Evolutionary conservation across 2,888 invertebrate species (phyloP), one percentile per base, ranked within the genome.

Genomic region (Cephalotes varians): DNA sequence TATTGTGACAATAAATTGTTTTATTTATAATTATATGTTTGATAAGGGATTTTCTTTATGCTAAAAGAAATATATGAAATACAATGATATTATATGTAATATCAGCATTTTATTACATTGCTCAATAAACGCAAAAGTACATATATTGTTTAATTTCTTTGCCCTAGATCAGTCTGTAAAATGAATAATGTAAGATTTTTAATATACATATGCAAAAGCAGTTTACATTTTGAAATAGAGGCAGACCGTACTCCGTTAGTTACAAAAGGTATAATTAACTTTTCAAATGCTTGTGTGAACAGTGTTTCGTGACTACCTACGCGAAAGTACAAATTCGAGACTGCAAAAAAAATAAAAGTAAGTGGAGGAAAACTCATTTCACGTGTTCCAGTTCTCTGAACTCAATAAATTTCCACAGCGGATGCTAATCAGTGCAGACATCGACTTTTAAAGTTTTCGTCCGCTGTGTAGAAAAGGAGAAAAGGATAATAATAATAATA

Each of bases 341-440:
- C 21, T 54, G 31, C 7, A 54, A 67, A 77, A 77, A 51, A 82
- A 76, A 54, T 58, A 56, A 65, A 47, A 72, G 67, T 73, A 79
- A 84, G 77, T 80, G 56, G 62, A 81, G 64, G 25, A 65, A 76
- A 88, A 85, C 84, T 84, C 86, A 76, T 85, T 80, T 84, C 84
- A 83, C 87, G 71, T 85, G 85, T 87, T 85, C 85, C 84, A 84
- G 76, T 88, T 87, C 83, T 69, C 74, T 73, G 81, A 84, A 81
- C 80, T 80, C 85, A 71, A 88, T 88, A 88, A 87, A 88, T 85
- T 87, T 81, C 74, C 25, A 37, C 56, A 67, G 34, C 73, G 71
- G 73, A 88, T 88, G 85, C 82, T 87, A 88, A 88, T 88, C 83
- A 88, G 87, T 81, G 86, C 84, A 73, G 77, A 82, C 84, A 83